Percentiles rank a stretch among this genome's conserved stretches.
phyloP scores from a whole-genome alignment of 2,888 invertebrate species.

The Loripinus fragilis region DNA sequence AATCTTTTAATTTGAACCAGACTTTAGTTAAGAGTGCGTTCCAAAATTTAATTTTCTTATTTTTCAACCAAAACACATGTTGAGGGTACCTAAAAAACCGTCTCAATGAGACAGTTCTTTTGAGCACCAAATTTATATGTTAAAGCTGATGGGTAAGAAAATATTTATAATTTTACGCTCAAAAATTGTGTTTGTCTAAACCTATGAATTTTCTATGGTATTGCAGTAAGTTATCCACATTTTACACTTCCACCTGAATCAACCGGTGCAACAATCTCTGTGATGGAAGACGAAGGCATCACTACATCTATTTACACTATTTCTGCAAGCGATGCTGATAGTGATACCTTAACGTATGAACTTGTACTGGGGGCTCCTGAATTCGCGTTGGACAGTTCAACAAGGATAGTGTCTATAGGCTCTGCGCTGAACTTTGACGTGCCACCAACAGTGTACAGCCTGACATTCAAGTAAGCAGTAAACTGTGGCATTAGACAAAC shows the following conservation, averaged over 20 bases:
- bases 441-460: not conserved
- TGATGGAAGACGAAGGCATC: not conserved
- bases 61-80: too few species aligned
- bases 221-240: not conserved
- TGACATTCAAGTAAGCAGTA: slow-evolving; percentile 15
- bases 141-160: too few species aligned
- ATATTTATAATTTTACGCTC: too few species aligned
- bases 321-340: slow-evolving; percentile 5
- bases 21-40: too few species aligned
- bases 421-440: slow-evolving; percentile 2
- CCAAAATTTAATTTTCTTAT: too few species aligned
- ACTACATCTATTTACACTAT: not conserved
- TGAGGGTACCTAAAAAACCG: too few species aligned
- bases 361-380: not conserved
- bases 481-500: too few species aligned
- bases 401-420: not conserved
- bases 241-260: not conserved
- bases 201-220: too few species aligned
- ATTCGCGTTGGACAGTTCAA: not conserved
- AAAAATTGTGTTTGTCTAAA: too few species aligned
- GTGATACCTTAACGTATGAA: slow-evolving; percentile 13
- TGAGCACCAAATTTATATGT: too few species aligned
- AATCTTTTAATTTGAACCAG: too few species aligned
- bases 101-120: too few species aligned
- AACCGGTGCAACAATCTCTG: not conserved